phyloP scores from a whole-genome alignment of 2,113 vertebrate genomes.

The Chinchilla lanigera region DNA sequence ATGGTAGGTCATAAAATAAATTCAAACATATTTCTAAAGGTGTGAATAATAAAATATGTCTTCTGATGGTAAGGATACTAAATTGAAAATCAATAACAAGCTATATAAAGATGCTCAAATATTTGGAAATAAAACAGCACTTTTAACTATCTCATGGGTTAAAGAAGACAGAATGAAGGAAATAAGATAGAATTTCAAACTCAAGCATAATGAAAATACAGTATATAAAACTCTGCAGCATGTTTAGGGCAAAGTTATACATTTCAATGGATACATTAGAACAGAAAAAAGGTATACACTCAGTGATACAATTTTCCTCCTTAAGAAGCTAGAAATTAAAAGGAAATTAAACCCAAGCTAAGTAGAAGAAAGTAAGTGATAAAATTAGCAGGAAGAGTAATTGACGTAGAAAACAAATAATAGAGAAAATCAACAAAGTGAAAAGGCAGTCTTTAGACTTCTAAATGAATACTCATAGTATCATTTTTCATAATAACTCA shows the following conservation, averaged over 20 bases:
- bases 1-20: neutral
- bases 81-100: constrained; percentile 25
- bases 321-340: constrained; percentile 3
- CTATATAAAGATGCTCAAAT: neutral
- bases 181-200: constrained; percentile 9
- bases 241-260: neutral
- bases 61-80: neutral
- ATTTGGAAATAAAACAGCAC: neutral
- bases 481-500: neutral
- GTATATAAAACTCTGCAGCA: neutral
- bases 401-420: constrained; percentile 32
- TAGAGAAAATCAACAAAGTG: constrained; percentile 33
- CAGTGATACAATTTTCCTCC: neutral
- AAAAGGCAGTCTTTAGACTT: neutral
- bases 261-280: neutral
- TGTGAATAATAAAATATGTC: neutral
- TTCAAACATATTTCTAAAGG: constrained; percentile 6
- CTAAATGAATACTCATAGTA: neutral
- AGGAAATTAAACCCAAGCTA: neutral
- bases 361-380: constrained; percentile 2
- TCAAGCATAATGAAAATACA: constrained; percentile 6
- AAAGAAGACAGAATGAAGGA: neutral
- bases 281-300: neutral
- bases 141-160: neutral
- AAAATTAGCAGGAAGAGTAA: neutral